Evolutionary conservation across 2,113 vertebrate genomes (phyloP).

Genomic region (Ornithorhynchus anatinus): DNA sequence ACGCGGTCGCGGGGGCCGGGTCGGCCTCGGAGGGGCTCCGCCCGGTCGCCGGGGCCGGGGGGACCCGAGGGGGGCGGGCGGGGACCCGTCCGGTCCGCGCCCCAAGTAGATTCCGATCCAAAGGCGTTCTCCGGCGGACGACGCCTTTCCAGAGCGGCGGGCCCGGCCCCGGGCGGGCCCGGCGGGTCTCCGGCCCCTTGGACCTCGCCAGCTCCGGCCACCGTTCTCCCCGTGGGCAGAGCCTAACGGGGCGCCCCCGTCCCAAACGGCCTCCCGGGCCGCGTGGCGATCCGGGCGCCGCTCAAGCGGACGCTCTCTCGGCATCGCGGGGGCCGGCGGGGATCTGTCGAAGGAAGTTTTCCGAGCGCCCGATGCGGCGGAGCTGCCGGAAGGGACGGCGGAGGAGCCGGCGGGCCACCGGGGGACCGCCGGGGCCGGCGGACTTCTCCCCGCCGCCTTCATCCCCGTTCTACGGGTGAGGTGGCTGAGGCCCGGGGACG

Average conservation of each 20-base stretch:
- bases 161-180: background rate
- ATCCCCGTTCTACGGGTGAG: background rate
- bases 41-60: background rate
- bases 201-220: rapidly evolving
- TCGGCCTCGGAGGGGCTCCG: background rate
- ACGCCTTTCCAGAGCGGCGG: too few relatives aligned
- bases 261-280: background rate
- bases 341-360: too few relatives aligned
- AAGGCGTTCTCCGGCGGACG: too few relatives aligned
- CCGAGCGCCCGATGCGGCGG: background rate
- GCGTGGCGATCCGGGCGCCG: background rate
- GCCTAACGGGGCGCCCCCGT: rapidly evolving
- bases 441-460: too few relatives aligned
- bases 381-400: background rate
- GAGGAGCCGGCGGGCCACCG: background rate
- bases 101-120: too few relatives aligned
- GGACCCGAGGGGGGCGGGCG: too few relatives aligned
- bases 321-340: background rate
- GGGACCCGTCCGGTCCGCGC: too few relatives aligned
- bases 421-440: background rate
- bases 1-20: background rate
- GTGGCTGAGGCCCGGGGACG: background rate
- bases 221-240: rapidly evolving
- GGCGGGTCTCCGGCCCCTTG: too few relatives aligned
- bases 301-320: background rate